Evolutionary conservation across 2,113 vertebrate genomes (phyloP), one percentile per base, ranked within the genome.

Genomic region (Esox niger): DNA sequence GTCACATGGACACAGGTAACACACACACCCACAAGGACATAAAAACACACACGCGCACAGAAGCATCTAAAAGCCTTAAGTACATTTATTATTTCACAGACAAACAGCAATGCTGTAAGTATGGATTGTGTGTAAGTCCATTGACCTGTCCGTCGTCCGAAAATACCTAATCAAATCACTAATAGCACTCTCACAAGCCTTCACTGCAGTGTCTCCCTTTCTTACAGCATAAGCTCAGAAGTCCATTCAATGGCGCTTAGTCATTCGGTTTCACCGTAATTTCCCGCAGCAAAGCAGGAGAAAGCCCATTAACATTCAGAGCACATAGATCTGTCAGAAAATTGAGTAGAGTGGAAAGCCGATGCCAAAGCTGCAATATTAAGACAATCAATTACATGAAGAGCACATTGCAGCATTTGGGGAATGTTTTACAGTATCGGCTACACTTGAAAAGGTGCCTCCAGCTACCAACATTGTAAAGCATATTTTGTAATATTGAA

Each of bases 1-100:
- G 26, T 79, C 92, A 33, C 92, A 93, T 2, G 92, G 92, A 58
- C 92, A 92, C 91, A 90, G 91, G 92, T 93, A 79, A 84, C 1
- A 70, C 76, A 64, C 6, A 32, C 15, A 30, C 46, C 56, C 13
- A 15, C n/a, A n/a, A n/a, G 7, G 8, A 32, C 13, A 15, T 17
- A 30, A 8, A 31, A 20, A 15, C 11, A 43, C 35, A 69, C 38
- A 60, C 21, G 31, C 6, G 23, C 46, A 32, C 58, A 61, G 8
- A 25, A 0, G n/a, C 55, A 49, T 23, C 26, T 57, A 9, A 57
- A 57, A 35, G 33, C 10, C 33, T 8, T 13, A 79, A 67, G 79
- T 78, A 64, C 56, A 20, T 63, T 74, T n/a, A 82, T 85, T 61
- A 80, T 84, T 86, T 77, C 73, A 62, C 79, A n/a, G n/a, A 38